Evolutionary conservation across 2,888 invertebrate genomes (phyloP).

Genomic region (Capitulum mitella): DNA sequence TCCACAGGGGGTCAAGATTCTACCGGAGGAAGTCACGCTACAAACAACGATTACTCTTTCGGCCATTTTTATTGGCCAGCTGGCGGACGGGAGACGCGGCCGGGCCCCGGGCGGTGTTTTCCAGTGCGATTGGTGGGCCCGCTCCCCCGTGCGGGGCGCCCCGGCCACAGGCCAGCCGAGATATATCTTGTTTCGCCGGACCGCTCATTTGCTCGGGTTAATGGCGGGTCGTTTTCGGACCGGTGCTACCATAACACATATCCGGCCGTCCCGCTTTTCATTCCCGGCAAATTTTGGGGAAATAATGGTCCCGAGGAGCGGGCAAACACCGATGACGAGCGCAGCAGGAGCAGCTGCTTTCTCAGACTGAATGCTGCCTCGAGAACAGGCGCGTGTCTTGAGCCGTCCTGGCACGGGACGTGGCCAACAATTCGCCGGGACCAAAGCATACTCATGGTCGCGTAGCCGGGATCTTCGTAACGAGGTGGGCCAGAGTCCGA

Average conservation of each 20-base stretch:
- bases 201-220: neutral
- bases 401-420: no score
- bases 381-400: no score
- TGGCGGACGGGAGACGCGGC: neutral
- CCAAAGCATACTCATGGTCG: no score
- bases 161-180: neutral
- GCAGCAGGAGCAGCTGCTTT: neutral
- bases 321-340: neutral
- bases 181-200: neutral
- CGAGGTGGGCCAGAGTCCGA: no score
- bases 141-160: neutral
- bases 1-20: slow-evolving; percentile 22
- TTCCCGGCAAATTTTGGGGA: neutral
- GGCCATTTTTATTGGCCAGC: slow-evolving; percentile 19
- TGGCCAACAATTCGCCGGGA: no score
- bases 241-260: slow-evolving; percentile 2
- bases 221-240: neutral
- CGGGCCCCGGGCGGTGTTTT: no score
- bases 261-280: neutral
- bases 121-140: neutral
- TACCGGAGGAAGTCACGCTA: slow-evolving; percentile 11
- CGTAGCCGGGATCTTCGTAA: no score
- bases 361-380: no score
- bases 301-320: neutral
- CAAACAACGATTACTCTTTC: slow-evolving; percentile 24